Conservation (phyloP, 2,113 vertebrate species). For the Osmerus eperlanus region DNA sequence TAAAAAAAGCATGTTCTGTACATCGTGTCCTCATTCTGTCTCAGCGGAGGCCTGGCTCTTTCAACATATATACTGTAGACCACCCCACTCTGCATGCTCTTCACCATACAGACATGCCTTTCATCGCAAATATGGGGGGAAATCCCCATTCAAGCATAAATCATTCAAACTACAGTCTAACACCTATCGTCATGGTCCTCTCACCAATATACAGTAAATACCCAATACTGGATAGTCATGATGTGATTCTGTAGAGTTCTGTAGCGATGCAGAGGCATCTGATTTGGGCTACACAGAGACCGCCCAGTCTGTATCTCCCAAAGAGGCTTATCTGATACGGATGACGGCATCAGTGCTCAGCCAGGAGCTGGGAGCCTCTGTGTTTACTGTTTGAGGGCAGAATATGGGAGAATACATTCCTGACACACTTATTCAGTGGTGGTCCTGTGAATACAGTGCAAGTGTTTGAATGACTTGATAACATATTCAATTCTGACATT, state of each 20-base stretch:
- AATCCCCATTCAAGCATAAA: constrained; percentile 20
- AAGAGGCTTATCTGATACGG: constrained; percentile 49
- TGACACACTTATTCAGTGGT: constrained; percentile 17
- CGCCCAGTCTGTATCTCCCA: constrained; percentile 40
- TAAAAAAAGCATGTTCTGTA: no score
- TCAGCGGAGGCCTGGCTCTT: constrained; percentile 15
- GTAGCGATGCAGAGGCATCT: constrained; percentile 1
- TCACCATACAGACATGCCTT: not conserved
- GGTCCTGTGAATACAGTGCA: not conserved
- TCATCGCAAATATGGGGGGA: constrained; percentile 25
- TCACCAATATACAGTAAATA: no score
- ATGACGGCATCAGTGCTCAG: constrained; percentile 35
- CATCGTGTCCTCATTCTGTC: constrained; percentile 62
- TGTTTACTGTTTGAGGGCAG: constrained; percentile 32
- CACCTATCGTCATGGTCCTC: not conserved
- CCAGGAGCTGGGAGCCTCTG: constrained; percentile 25
- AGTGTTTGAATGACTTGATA: not conserved
- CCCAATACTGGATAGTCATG: no score
- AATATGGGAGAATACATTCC: not conserved
- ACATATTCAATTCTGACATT: not conserved
- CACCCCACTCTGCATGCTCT: no score
- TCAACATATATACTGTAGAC: constrained; percentile 15
- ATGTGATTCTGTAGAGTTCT: not conserved
- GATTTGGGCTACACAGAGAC: constrained; percentile 27
- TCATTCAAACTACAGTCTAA: constrained; percentile 21